A percentile compares a stretch with the other conserved stretches of the same genome.
Evolutionary conservation across 2,113 vertebrate species (phyloP).

Genomic region (Ophthalmolycus amberensis): DNA sequence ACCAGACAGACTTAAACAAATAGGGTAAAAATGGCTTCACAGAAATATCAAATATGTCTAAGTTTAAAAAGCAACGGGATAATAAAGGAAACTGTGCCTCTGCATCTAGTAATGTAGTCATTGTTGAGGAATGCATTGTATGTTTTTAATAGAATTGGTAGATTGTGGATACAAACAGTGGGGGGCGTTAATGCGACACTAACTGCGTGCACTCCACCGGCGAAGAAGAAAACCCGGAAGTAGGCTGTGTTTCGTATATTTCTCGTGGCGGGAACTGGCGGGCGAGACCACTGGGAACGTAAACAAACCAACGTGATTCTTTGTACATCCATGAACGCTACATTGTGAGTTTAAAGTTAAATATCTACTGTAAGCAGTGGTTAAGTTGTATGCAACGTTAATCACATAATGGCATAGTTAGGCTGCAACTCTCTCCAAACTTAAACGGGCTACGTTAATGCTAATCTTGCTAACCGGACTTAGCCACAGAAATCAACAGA

Average conservation of each 20-base stretch:
- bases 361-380: neutral
- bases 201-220: neutral
- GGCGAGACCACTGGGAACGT: neutral
- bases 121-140: neutral
- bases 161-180: neutral
- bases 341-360: neutral
- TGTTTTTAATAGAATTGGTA: neutral
- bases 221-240: conserved; percentile 61
- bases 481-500: neutral
- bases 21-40: neutral
- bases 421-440: neutral
- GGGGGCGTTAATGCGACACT: neutral
- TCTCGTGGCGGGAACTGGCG: conserved; percentile 21
- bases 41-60: neutral
- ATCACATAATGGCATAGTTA: neutral
- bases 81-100: neutral
- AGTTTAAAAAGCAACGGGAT: neutral
- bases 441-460: neutral
- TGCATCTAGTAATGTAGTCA: neutral
- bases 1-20: neutral
- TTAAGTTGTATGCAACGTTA: neutral
- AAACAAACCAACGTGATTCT: neutral
- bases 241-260: neutral
- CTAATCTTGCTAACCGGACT: neutral
- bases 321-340: neutral